phyloP scores from a whole-genome alignment of 2,113 vertebrate species.

The Alces alces region DNA sequence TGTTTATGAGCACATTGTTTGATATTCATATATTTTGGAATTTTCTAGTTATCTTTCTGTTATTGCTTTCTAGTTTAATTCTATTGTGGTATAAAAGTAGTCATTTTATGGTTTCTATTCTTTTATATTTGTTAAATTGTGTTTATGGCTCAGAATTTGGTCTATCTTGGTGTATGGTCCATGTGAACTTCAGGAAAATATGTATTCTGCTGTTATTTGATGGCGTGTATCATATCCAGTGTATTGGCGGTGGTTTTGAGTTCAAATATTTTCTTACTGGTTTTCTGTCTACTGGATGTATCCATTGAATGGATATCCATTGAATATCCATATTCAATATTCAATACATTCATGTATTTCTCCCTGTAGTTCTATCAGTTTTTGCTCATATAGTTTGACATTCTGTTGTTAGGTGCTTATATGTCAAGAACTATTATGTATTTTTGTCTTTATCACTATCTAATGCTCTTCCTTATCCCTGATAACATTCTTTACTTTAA shows the following conservation, averaged over 20 bases:
- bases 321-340: too few relatives aligned
- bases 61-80: not conserved
- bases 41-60: not conserved
- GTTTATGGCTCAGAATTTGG: not conserved
- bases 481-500: not conserved
- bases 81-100: not conserved
- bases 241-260: not conserved
- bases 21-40: not conserved
- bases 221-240: not conserved
- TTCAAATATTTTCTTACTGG: not conserved
- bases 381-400: not conserved
- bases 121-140: not conserved
- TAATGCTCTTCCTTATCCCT: not conserved
- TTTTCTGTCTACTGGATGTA: not conserved
- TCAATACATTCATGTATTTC: not conserved
- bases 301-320: not conserved
- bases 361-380: not conserved
- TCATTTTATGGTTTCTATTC: not conserved
- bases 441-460: not conserved
- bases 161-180: not conserved
- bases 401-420: not conserved
- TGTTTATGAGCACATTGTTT: not conserved
- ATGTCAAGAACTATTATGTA: not conserved
- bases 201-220: not conserved
- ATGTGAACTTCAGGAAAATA: not conserved